Base-by-base conservation (phyloP, 2,888 invertebrate genomes). In the Troides aeacus region DNA sequence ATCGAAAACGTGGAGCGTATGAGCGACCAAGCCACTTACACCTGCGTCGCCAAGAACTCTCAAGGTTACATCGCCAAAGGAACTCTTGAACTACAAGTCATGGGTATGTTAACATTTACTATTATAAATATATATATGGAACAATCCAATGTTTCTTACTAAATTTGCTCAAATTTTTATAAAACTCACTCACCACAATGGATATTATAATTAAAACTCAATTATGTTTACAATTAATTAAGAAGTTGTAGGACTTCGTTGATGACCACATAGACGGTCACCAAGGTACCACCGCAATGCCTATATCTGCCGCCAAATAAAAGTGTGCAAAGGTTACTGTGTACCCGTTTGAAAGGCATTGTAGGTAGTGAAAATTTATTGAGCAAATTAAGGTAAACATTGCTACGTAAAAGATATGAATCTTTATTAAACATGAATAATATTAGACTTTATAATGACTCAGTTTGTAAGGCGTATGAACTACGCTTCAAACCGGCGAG, bases 21-120 rank as follows among this genome's bases (percentile, higher is more conserved):
- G 81, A 97, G 97, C 72, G 99, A 99, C 88, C 97, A 98, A 84
- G 98, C 98, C 12, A 96, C 96, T 0, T 99, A 99, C 92, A 97
- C 97, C 0, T 99, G 99, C 86, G 97, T 97, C 39, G 99, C 98
- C 36, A 96, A 96, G 85, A 98, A 98, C 89, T 95, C 96, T 18
- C 97, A 97, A 84, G 97, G 97, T 71, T 98, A 97, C 90, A 97
- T 96, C 76, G 97, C 97, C 58, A 94, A 97, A 73, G 97, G 97
- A 80, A 96, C 96, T 50, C 94, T 99, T 71, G 97, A 97, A 94
- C 96, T 99, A 72, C 97, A 97, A 95, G 98, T 99, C 68, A 97
- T 99, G 97, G 98, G 99, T 99, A 94, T 96, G 98, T n/a, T 1
- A 4, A 53, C 53, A 53, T 53, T 53, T 53, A 53, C 8, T 18